Evolutionary conservation across 2,888 invertebrate genomes (phyloP).

Genomic region (Amblyteles armatorius): DNA sequence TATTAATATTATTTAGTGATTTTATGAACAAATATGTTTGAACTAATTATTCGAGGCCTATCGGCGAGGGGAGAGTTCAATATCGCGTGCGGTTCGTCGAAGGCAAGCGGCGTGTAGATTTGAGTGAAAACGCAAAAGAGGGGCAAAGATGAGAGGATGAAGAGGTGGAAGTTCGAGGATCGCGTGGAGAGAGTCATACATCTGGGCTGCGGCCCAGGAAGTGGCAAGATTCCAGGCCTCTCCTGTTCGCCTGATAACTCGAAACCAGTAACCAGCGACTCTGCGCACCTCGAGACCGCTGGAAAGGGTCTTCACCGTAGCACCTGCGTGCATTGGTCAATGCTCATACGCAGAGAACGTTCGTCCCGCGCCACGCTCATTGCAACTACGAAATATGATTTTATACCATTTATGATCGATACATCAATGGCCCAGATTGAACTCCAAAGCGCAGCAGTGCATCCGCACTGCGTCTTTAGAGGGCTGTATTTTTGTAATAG

Average conservation of each 20-base stretch:
- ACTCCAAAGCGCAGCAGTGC: no score
- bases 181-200: background rate
- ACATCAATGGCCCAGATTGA: background rate
- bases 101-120: background rate
- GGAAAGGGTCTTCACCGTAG: slow-evolving; percentile 25
- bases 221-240: slow-evolving; percentile 26
- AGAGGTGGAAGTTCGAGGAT: background rate
- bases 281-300: slow-evolving; percentile 77
- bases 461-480: no score
- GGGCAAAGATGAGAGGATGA: background rate
- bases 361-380: background rate
- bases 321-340: slow-evolving; percentile 71
- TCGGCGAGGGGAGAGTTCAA: no score
- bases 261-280: slow-evolving; percentile 80
- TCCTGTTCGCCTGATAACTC: slow-evolving; percentile 73
- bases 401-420: background rate
- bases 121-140: background rate
- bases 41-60: background rate
- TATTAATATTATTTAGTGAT: background rate
- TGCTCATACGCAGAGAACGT: slow-evolving; percentile 13
- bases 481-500: no score
- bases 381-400: background rate
- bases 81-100: no score
- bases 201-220: slow-evolving; percentile 28
- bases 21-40: background rate